Conservation (phyloP, 2,888 invertebrate genomes). For the Caenorhabditis sp. region DNA sequence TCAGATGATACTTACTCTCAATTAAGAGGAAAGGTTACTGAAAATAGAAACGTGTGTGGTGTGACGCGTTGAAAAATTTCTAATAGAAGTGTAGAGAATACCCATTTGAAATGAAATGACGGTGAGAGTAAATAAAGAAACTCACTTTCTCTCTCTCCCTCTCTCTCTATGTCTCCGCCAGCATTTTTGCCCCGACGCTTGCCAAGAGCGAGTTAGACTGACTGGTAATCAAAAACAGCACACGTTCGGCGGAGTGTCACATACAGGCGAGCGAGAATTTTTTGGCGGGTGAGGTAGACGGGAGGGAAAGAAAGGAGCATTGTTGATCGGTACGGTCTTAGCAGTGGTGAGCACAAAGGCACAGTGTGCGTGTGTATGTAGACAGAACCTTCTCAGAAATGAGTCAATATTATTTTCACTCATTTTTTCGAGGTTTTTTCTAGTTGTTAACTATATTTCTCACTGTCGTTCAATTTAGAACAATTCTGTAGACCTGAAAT, state of each 20-base stretch:
- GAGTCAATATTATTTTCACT: slow-evolving; percentile 32
- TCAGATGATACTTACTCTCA: no score
- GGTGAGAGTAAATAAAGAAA: slow-evolving; percentile 56
- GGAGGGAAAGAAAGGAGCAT: slow-evolving; percentile 16
- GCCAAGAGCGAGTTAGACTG: slow-evolving; percentile 9
- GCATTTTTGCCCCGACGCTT: background rate
- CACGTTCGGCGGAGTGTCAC: slow-evolving; percentile 49
- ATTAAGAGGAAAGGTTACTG: background rate
- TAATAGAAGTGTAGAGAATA: slow-evolving; percentile 33
- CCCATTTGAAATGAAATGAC: slow-evolving; percentile 47
- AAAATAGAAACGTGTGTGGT: background rate
- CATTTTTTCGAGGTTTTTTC: slow-evolving; percentile 1
- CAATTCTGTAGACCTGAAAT: no score
- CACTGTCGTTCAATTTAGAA: background rate
- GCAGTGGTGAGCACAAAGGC: slow-evolving; percentile 34
- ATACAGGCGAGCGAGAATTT: slow-evolving; percentile 25
- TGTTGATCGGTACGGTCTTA: slow-evolving; percentile 41
- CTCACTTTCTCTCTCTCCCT: slow-evolving; percentile 25
- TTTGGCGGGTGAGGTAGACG: slow-evolving; percentile 1
- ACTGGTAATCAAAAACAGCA: slow-evolving; percentile 60
- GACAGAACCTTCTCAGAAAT: slow-evolving; percentile 13
- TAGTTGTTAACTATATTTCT: background rate
- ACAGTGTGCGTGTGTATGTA: slow-evolving; percentile 11
- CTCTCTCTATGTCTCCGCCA: background rate
- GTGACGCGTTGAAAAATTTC: slow-evolving; percentile 24